Evolutionary conservation across 2,888 invertebrate genomes (phyloP), one percentile per base, ranked within the genome.

Genomic region (Meghimatium bilineatum): DNA sequence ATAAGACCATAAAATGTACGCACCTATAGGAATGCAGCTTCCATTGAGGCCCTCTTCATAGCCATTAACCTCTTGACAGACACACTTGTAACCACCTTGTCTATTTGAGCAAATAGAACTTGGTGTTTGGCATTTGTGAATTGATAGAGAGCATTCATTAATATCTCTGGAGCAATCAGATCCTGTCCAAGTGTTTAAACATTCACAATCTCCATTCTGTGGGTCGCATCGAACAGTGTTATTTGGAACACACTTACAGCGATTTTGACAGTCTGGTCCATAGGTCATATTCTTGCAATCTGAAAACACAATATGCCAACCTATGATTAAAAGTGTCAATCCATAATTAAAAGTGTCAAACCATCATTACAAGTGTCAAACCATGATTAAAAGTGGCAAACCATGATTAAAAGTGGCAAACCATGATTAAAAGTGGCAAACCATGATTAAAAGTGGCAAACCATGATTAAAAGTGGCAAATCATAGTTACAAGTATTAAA

Each of bases 231-330:
- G 38, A 20, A n/a, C 12, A 0, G 78, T 66, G 78, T 78, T 34
- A 26, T 44, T 44, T 34, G 3, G 23, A 29, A 38, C 78, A 78
- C 78, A 78, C 2, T 32, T 36, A 26, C 66, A 66, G 14, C 1
- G 56, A 10, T 29, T 36, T 20, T 20, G 17, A 29, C 78, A 78
- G 20, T 78, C 78, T 38, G 66, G 78, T 0, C 78, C 78, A 44
- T 78, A 78, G 1, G 63, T 78, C 78, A 44, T 44, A 36, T 78
- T 78, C 66, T 36, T 66, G 66, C 78, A 78, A 26, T 36, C 78
- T 78, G 76, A 60, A 76, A 36, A 36, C 14, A 29, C 17, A 36
- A 36, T 29, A n/a, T n/a, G n/a, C n/a, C n/a, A n/a, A n/a, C n/a
- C n/a, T n/a, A n/a, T n/a, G n/a, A n/a, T n/a, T n/a, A n/a, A n/a